These are phyloP conservation scores for Acipenser transmontanus DNA, from an alignment of 2,797 vertebrate species.

Conservation along the genomic window DNA sequence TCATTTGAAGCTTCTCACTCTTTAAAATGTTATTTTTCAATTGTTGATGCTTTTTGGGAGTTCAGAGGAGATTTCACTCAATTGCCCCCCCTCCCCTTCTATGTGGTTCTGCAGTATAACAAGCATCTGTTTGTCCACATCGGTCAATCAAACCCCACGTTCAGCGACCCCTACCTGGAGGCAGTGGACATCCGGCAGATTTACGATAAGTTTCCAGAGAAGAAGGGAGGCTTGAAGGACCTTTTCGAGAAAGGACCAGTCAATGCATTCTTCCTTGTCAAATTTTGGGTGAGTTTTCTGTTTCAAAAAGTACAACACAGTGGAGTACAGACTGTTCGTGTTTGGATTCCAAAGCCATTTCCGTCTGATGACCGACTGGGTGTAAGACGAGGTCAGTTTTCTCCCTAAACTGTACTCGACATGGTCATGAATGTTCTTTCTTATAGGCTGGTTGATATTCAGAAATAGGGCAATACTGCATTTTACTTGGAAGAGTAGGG, in stretches of 20 bases:
- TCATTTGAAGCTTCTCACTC: no score
- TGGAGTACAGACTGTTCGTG: no score
- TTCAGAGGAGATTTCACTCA: not conserved
- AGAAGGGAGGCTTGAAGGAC: slow-evolving; percentile 91
- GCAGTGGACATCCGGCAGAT: slow-evolving; percentile 91
- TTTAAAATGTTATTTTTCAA: no score
- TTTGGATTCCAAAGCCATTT: no score
- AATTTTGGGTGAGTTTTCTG: slow-evolving; percentile 83
- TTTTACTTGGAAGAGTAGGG: no score
- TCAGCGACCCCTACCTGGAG: slow-evolving; percentile 84
- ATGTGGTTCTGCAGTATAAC: slow-evolving; percentile 66
- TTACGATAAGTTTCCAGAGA: slow-evolving; percentile 94
- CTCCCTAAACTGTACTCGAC: no score
- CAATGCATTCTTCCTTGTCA: slow-evolving; percentile 90
- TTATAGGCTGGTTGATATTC: no score
- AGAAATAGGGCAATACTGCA: no score
- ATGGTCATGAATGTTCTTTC: no score
- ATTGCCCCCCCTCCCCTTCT: slow-evolving; percentile 20
- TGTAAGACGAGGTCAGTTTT: no score
- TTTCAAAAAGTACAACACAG: not conserved
- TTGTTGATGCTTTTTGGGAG: no score
- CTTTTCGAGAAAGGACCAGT: slow-evolving; percentile 86
- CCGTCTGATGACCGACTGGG: no score
- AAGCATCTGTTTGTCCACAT: slow-evolving; percentile 95
- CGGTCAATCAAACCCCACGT: slow-evolving; percentile 82